Evolutionary conservation across 2,888 invertebrate species (phyloP).

Genomic region (Coenonympha arcania): DNA sequence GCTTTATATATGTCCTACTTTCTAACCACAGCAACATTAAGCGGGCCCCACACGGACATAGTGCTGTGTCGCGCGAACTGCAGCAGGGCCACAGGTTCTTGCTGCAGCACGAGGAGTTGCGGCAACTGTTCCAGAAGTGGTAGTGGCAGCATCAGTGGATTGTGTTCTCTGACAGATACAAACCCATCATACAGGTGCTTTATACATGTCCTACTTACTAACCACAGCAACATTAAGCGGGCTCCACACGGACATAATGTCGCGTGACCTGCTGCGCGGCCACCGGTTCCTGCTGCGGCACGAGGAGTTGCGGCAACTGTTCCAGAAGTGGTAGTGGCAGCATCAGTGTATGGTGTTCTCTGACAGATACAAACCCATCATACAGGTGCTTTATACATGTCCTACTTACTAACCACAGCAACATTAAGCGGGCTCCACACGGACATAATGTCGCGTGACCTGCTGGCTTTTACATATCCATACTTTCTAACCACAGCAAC

Average conservation of each 20-base stretch:
- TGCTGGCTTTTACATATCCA: conserved; percentile 87
- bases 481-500: conserved; percentile 76
- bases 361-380: conserved; percentile 30
- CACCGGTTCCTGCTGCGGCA: conserved; percentile 79
- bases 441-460: conserved; percentile 83
- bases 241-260: conserved; percentile 80
- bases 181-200: conserved; percentile 45
- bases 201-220: conserved; percentile 66
- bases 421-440: conserved; percentile 81
- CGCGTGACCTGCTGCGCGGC: conserved; percentile 84
- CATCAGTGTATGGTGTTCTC: conserved; percentile 75
- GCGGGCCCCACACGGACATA: conserved; percentile 81
- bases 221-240: conserved; percentile 86
- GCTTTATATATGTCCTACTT: conserved; percentile 52
- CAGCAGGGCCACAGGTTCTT: conserved; percentile 82
- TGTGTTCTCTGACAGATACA: conserved; percentile 38
- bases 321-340: conserved; percentile 84
- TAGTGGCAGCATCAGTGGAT: conserved; percentile 81
- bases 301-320: conserved; percentile 70
- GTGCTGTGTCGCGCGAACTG: conserved; percentile 87
- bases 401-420: conserved; percentile 83
- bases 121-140: conserved; percentile 82
- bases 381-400: conserved; percentile 40
- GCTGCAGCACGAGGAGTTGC: conserved; percentile 71
- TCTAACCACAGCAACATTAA: conserved; percentile 84